Conservation (phyloP, 1,140 invertebrate species). For the Aphidius gifuensis region DNA sequence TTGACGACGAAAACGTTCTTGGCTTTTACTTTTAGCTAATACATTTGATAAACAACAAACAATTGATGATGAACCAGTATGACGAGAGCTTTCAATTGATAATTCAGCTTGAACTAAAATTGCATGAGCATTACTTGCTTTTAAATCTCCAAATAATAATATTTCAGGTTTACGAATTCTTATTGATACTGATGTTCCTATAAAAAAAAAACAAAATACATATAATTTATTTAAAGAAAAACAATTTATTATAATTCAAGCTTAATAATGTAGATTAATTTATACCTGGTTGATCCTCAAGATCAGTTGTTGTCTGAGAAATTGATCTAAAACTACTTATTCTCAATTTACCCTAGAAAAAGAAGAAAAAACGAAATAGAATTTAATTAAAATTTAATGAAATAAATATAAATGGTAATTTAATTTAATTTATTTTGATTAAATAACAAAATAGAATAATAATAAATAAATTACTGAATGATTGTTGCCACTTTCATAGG, state of each 20-base stretch:
- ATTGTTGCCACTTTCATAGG: slow-evolving; percentile 53
- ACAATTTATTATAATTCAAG: slow-evolving; percentile 1
- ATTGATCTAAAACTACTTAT: too few species aligned
- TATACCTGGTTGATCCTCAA: slow-evolving; percentile 35
- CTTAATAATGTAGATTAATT: slow-evolving; percentile 20
- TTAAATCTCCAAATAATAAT: slow-evolving; percentile 70
- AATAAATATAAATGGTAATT: too few species aligned
- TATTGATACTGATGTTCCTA: slow-evolving; percentile 66
- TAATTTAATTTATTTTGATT: too few species aligned
- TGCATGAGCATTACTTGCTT: slow-evolving; percentile 67
- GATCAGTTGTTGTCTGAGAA: neutral
- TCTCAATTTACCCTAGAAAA: too few species aligned
- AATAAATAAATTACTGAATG: neutral
- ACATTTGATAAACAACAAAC: slow-evolving; percentile 65
- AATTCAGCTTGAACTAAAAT: slow-evolving; percentile 73
- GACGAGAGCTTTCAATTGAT: slow-evolving; percentile 69
- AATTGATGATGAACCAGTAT: slow-evolving; percentile 64
- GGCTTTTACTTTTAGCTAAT: slow-evolving; percentile 56
- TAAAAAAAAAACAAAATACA: slow-evolving; percentile 17
- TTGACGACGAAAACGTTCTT: slow-evolving; percentile 36
- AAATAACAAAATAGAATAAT: too few species aligned
- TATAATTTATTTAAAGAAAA: neutral
- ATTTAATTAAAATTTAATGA: too few species aligned
- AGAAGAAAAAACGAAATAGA: too few species aligned
- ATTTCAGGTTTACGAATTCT: slow-evolving; percentile 76